Percentiles rank a stretch among this genome's conserved stretches.
Conservation (phyloP, 2,797 vertebrate genomes). For the Adelosebastes latens region DNA sequence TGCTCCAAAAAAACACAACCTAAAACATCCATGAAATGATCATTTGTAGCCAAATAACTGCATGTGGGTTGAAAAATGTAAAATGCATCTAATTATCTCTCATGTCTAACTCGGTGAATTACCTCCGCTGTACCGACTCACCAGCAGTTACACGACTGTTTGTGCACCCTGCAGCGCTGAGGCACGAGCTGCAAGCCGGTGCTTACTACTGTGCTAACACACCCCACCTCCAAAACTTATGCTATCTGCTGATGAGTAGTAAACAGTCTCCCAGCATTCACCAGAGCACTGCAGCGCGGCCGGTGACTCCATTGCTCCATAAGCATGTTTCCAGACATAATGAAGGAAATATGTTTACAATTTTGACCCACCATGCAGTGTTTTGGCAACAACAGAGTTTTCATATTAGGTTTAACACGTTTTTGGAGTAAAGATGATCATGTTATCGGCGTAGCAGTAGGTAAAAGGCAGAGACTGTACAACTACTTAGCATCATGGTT, state of each 20-base stretch:
- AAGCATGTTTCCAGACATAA: slow-evolving; percentile 13
- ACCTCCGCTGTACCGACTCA: background rate
- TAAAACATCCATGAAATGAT: background rate
- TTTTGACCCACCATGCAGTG: background rate
- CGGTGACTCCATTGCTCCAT: slow-evolving; percentile 8
- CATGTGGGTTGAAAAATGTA: background rate
- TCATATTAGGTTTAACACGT: background rate
- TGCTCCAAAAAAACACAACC: background rate
- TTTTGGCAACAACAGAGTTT: background rate
- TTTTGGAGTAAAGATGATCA: background rate
- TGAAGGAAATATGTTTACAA: background rate
- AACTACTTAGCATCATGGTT: background rate
- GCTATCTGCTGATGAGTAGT: slow-evolving; percentile 40
- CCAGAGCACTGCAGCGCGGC: background rate
- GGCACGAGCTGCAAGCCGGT: slow-evolving; percentile 14
- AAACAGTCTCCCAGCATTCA: slow-evolving; percentile 32
- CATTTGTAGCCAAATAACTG: background rate
- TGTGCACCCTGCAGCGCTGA: slow-evolving; percentile 9
- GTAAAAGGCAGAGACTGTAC: background rate
- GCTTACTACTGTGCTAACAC: slow-evolving; percentile 14
- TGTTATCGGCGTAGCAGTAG: background rate
- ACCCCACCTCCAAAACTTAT: slow-evolving; percentile 34
- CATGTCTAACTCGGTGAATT: background rate
- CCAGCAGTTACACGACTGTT: background rate
- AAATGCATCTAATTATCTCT: background rate